A percentile compares a stretch with the other conserved stretches of the same genome.
Evolutionary conservation across 1,140 invertebrate species (phyloP).

Genomic region (Aradophagus sp.): DNA sequence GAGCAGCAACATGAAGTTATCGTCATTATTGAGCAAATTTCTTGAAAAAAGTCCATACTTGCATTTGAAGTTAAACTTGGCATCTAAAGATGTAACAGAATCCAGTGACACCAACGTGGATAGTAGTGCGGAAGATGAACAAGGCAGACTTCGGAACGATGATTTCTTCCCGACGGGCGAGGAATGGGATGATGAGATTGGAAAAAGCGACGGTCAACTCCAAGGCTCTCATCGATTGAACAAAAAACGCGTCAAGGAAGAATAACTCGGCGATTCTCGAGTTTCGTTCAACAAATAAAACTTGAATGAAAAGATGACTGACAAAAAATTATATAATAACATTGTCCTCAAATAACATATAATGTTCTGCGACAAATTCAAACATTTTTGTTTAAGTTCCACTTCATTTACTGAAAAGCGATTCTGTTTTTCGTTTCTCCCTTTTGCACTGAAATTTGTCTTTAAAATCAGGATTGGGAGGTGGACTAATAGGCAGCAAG

Average conservation of each 20-base stretch:
- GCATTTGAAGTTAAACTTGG: constrained; percentile 2
- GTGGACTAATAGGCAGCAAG: constrained; percentile 46
- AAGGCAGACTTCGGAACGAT: constrained; percentile 52
- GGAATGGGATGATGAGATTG: constrained; percentile 63
- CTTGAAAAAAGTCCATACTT: constrained; percentile 7
- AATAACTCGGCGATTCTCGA: constrained; percentile 1
- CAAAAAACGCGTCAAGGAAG: constrained; percentile 3
- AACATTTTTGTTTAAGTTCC: not conserved
- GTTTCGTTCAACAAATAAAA: not conserved
- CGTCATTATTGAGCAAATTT: too few relatives aligned
- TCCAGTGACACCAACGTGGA: constrained; percentile 4
- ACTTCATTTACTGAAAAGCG: too few relatives aligned
- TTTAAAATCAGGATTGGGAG: constrained; percentile 25
- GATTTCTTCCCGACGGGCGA: constrained; percentile 66
- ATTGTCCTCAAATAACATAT: too few relatives aligned
- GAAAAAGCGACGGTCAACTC: constrained; percentile 30
- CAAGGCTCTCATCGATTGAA: not conserved
- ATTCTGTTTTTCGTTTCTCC: not conserved
- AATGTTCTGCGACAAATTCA: too few relatives aligned
- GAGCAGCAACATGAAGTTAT: too few relatives aligned
- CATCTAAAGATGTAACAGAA: constrained; percentile 1
- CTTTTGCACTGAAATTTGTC: not conserved
- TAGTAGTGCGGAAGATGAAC: not conserved
- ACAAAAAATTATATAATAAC: too few relatives aligned
- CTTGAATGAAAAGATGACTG: too few relatives aligned